Evolutionary conservation across 37 sponge, comb jelly and placozoan species (phyloP).

Genomic region (Cliona cf. orientalis): DNA sequence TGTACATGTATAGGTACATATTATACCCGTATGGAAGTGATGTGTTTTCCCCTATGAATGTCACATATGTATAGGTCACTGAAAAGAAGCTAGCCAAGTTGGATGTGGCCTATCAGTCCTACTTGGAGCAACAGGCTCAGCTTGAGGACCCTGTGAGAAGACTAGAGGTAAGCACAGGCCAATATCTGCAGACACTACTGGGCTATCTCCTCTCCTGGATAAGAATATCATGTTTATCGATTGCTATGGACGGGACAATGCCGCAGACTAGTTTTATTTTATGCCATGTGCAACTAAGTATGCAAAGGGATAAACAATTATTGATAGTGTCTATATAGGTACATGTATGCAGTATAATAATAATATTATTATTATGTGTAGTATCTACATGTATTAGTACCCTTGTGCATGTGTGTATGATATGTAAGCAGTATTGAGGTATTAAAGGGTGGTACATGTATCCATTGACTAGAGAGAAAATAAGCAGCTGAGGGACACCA

Average conservation of each 20-base stretch:
- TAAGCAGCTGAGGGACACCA: conserved; percentile 66
- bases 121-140: conserved; percentile 64
- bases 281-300: too few relatives aligned
- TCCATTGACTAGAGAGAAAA: conserved; percentile 63
- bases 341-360: too few relatives aligned
- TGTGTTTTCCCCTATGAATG: background rate
- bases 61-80: conserved; percentile 43
- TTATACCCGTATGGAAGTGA: background rate
- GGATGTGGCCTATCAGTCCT: conserved; percentile 76
- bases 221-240: background rate
- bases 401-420: background rate
- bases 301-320: too few relatives aligned
- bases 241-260: too few relatives aligned
- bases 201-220: background rate
- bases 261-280: background rate
- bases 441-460: background rate
- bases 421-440: background rate
- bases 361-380: background rate
- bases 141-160: conserved; percentile 77
- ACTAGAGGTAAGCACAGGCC: conserved; percentile 45
- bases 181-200: background rate
- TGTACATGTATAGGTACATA: conserved; percentile 15
- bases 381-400: background rate
- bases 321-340: too few relatives aligned
- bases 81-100: conserved; percentile 75